phyloP scores from a whole-genome alignment of 2,113 vertebrate species.

The Bos javanicus region DNA sequence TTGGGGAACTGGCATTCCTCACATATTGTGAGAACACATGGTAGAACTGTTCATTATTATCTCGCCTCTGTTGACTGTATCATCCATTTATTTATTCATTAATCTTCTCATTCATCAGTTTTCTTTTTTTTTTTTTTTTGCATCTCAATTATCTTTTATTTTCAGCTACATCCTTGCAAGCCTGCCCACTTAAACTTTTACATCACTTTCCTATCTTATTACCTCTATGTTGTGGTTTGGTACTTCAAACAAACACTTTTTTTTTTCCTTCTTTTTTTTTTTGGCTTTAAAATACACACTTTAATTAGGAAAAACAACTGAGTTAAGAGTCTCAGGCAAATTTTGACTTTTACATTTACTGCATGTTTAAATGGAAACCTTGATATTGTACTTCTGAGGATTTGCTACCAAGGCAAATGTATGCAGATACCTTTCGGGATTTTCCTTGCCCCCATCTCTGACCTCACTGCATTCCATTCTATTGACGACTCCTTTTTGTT shows the following conservation, averaged over 20 bases:
- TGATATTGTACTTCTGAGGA: constrained; percentile 14
- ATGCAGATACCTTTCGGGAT: neutral
- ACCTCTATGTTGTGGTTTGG: neutral
- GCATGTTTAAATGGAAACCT: constrained; percentile 36
- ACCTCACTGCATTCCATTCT: neutral
- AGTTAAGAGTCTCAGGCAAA: constrained; percentile 50
- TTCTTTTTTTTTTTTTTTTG: neutral
- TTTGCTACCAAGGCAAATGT: constrained; percentile 21
- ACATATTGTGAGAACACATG: neutral
- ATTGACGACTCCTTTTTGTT: neutral
- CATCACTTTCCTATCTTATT: neutral
- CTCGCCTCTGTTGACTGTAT: neutral
- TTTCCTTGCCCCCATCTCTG: neutral
- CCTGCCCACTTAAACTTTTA: neutral
- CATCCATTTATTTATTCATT: neutral
- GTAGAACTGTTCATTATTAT: neutral
- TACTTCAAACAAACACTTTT: neutral
- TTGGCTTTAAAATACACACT: constrained; percentile 62
- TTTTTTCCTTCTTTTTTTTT: neutral
- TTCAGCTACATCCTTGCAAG: neutral
- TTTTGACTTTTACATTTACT: constrained; percentile 48
- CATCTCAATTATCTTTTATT: neutral
- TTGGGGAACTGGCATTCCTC: neutral
- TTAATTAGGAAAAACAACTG: constrained; percentile 64
- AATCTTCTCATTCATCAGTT: neutral